These are phyloP conservation scores for Keiferia lycopersicella DNA, from an alignment of 2,888 invertebrate species.

Conservation along the genomic window DNA sequence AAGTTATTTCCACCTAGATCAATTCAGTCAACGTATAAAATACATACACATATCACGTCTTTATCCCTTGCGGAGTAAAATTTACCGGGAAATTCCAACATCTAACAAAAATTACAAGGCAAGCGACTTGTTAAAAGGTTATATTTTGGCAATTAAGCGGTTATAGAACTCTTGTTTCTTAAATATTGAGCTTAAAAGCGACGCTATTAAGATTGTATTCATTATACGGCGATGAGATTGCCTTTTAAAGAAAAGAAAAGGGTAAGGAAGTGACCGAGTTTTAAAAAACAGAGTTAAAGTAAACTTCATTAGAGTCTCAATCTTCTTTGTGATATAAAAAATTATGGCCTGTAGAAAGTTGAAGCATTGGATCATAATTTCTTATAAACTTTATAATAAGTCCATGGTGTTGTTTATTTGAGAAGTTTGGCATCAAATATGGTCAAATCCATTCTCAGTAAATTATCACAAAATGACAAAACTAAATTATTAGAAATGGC, in stretches of 20 bases:
- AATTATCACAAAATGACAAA: no score
- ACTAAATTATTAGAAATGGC: no score
- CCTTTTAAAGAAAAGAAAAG: constrained; percentile 29
- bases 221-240: constrained; percentile 42
- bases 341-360: no score
- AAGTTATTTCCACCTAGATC: no score
- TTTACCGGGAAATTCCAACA: neutral
- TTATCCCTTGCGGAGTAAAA: no score
- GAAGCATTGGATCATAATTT: no score
- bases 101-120: constrained; percentile 21
- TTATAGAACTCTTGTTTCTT: constrained; percentile 62
- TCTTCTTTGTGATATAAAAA: neutral
- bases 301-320: neutral
- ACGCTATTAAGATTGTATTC: constrained; percentile 63
- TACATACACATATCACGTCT: no score
- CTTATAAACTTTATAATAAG: no score
- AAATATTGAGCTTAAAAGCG: constrained; percentile 68
- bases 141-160: constrained; percentile 64
- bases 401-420: no score
- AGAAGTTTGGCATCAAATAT: no score
- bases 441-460: no score
- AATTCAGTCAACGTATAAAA: no score
- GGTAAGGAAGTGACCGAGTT: constrained; percentile 2
- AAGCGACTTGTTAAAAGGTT: constrained; percentile 38
- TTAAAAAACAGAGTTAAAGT: neutral